A percentile compares a stretch with the other conserved stretches of the same genome.
Conservation (phyloP, 1,140 invertebrate genomes). For the Tachypleus tridentatus region DNA sequence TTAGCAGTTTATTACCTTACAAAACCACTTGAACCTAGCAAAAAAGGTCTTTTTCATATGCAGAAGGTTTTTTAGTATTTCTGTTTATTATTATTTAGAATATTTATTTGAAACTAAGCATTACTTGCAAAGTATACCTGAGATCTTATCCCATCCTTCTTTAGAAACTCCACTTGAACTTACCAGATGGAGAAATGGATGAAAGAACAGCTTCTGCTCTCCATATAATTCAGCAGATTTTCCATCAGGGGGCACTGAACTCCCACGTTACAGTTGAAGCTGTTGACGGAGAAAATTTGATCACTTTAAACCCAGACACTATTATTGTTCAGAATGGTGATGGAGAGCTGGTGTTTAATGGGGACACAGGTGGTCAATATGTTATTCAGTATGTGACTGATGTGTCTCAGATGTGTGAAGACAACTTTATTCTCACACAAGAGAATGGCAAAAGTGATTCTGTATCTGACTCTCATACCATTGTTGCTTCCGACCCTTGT, state of each 20-base stretch:
- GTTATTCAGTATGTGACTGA: slow-evolving; percentile 2
- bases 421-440: too few relatives aligned
- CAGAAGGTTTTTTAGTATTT: too few relatives aligned
- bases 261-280: background rate
- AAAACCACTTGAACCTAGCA: too few relatives aligned
- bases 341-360: background rate
- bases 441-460: too few relatives aligned
- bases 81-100: too few relatives aligned
- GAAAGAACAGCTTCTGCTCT: background rate
- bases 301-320: background rate
- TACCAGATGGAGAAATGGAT: background rate
- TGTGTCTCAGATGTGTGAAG: background rate
- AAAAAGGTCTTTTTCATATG: too few relatives aligned
- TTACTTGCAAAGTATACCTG: too few relatives aligned
- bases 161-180: background rate
- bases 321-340: slow-evolving; percentile 1
- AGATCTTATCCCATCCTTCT: too few relatives aligned
- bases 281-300: background rate
- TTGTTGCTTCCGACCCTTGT: too few relatives aligned
- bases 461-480: too few relatives aligned
- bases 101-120: too few relatives aligned
- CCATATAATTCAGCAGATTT: slow-evolving; percentile 1
- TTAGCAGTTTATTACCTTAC: too few relatives aligned
- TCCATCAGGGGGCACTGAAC: background rate
- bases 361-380: background rate